Percentiles rank a stretch among this genome's conserved stretches.
phyloP scores from a whole-genome alignment of 2,113 vertebrate genomes.

The Cervus canadensis region DNA sequence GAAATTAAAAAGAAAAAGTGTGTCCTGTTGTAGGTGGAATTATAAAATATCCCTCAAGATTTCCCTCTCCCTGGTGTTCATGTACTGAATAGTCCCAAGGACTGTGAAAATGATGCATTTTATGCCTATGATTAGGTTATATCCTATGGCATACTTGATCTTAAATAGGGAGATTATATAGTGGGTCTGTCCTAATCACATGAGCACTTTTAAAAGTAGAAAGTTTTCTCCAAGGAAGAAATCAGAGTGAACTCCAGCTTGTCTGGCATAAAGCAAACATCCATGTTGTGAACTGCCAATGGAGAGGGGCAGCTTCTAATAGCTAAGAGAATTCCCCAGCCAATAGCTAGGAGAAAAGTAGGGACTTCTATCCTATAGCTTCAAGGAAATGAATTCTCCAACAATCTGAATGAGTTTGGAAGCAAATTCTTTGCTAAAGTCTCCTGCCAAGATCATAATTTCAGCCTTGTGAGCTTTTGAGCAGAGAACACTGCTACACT shows the following conservation, averaged over 20 bases:
- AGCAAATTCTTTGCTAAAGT: background rate
- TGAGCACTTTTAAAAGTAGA: background rate
- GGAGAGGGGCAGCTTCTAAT: background rate
- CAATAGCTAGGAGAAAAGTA: background rate
- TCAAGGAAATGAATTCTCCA: conserved; percentile 7
- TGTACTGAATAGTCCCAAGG: background rate
- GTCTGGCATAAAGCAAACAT: conserved; percentile 5
- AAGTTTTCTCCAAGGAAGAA: background rate
- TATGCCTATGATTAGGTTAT: background rate
- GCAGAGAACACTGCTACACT: background rate
- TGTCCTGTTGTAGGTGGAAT: background rate
- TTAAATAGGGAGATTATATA: background rate
- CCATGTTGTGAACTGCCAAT: background rate
- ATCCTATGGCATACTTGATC: background rate
- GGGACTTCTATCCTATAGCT: background rate
- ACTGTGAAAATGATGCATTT: background rate
- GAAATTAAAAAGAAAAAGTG: background rate
- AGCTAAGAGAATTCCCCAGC: background rate
- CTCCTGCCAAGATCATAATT: background rate
- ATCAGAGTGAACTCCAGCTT: background rate
- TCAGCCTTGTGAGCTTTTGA: background rate
- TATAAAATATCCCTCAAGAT: background rate
- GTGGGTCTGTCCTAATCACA: background rate
- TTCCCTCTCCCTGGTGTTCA: background rate
- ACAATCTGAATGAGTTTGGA: background rate